Percentiles rank a stretch among this genome's conserved stretches.
phyloP scores from a whole-genome alignment of 1,140 invertebrate genomes.

The Drosophila orosa region DNA sequence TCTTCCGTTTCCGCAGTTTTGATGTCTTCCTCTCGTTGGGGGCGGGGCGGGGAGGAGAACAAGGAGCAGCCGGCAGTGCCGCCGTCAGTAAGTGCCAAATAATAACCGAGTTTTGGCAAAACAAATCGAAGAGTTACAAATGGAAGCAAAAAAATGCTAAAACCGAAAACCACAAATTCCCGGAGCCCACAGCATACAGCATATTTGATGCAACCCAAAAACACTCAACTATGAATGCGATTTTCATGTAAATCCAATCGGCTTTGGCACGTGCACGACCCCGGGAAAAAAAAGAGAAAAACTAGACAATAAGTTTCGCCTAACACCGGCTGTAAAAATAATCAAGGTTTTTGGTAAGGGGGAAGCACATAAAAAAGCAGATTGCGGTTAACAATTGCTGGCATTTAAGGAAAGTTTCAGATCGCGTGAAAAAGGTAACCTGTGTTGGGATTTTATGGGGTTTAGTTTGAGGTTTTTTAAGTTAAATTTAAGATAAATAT shows the following conservation, averaged over 20 bases:
- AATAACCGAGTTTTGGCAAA: constrained; percentile 41
- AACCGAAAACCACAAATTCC: constrained; percentile 5
- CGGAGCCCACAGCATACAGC: constrained; percentile 2
- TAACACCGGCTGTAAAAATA: constrained; percentile 26
- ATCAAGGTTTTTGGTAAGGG: constrained; percentile 26
- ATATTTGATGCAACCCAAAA: constrained; percentile 35
- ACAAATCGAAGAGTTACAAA: constrained; percentile 31
- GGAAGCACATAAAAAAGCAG: constrained; percentile 14
- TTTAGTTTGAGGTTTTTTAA: neutral
- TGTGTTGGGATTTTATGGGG: constrained; percentile 6
- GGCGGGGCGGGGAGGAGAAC: neutral
- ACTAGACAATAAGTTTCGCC: constrained; percentile 14
- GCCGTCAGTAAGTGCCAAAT: constrained; percentile 34
- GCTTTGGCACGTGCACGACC: constrained; percentile 29
- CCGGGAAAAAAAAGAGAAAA: neutral
- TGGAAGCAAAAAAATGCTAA: neutral
- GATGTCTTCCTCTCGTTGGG: constrained; percentile 66
- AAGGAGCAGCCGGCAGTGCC: neutral
- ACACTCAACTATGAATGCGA: constrained; percentile 62
- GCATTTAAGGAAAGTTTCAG: constrained; percentile 19
- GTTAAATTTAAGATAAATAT: too few relatives aligned
- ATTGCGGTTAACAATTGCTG: constrained; percentile 27
- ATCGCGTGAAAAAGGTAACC: constrained; percentile 28
- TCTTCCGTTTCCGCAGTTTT: constrained; percentile 74
- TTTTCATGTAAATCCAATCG: constrained; percentile 57